Conservation (phyloP, 2,797 vertebrate species). For the Malurus leucopterus region DNA sequence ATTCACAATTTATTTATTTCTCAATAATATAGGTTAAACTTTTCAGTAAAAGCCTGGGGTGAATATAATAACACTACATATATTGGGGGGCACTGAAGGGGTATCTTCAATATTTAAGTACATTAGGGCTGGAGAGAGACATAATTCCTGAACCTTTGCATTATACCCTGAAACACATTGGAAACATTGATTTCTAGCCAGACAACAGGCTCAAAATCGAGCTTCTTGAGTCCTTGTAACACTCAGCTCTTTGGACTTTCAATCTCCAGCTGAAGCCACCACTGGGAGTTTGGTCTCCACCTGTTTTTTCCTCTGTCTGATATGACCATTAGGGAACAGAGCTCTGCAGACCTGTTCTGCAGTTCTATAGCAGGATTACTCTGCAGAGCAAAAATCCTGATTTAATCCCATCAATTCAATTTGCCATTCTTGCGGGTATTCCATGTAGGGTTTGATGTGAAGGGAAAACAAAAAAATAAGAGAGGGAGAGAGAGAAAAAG, state of each 20-base stretch:
- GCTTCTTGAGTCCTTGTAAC: not conserved
- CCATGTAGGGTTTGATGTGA: rapidly evolving
- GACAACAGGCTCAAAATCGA: not conserved
- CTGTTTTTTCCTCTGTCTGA: not conserved
- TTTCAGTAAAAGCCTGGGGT: not conserved
- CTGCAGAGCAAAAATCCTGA: not conserved
- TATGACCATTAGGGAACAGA: not conserved
- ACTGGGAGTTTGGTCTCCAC: not conserved
- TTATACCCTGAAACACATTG: not conserved
- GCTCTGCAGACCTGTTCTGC: not conserved
- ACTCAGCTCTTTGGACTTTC: not conserved
- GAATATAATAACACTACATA: not conserved
- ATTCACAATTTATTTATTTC: not conserved
- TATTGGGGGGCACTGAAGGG: not conserved
- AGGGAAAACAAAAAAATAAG: rapidly evolving
- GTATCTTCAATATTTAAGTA: not conserved
- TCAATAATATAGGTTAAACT: not conserved
- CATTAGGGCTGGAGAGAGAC: not conserved
- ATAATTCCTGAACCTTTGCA: not conserved
- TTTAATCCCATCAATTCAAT: not conserved
- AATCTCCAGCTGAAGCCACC: not conserved
- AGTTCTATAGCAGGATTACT: not conserved
- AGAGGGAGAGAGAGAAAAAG: not conserved
- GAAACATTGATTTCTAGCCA: not conserved
- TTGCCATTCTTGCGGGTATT: not conserved